Evolutionary conservation across 53 echinoderm and acorn worm genomes (phyloP).

Genomic region (Pentamera pediparva): DNA sequence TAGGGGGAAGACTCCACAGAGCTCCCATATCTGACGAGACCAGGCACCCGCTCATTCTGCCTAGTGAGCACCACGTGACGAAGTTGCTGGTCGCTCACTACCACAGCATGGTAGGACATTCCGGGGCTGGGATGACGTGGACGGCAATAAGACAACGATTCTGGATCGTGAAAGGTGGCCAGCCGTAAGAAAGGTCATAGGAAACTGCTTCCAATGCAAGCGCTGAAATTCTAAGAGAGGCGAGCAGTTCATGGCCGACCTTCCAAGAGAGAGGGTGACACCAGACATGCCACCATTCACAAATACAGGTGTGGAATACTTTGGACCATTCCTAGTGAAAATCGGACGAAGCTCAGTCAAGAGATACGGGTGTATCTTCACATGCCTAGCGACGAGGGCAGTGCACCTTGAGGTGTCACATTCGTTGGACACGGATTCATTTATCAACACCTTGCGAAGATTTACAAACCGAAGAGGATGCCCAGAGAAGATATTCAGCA

Average conservation of each 20-base stretch:
- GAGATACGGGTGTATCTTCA: constrained; percentile 22
- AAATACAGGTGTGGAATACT: background rate
- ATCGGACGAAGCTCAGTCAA: background rate
- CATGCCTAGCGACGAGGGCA: constrained; percentile 21
- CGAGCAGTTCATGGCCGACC: background rate
- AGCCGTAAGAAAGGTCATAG: background rate
- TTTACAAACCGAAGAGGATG: constrained; percentile 18
- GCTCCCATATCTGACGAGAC: constrained; percentile 25
- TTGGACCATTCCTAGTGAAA: constrained; percentile 8
- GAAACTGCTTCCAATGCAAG: background rate
- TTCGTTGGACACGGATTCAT: constrained; percentile 34
- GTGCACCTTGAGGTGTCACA: constrained; percentile 45
- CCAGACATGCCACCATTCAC: background rate
- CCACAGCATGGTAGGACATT: background rate
- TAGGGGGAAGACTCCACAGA: constrained; percentile 36
- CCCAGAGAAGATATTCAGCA: constrained; percentile 28
- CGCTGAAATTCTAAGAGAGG: background rate
- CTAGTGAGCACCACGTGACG: constrained; percentile 9
- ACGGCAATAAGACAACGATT: background rate
- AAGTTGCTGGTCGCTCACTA: background rate
- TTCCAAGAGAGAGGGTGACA: background rate
- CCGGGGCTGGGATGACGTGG: background rate
- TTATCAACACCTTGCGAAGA: background rate
- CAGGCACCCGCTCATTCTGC: constrained; percentile 49
- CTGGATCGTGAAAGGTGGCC: background rate